Evolutionary conservation across 2,113 vertebrate species (phyloP).

Genomic region (Phalacrocorax carbo): DNA sequence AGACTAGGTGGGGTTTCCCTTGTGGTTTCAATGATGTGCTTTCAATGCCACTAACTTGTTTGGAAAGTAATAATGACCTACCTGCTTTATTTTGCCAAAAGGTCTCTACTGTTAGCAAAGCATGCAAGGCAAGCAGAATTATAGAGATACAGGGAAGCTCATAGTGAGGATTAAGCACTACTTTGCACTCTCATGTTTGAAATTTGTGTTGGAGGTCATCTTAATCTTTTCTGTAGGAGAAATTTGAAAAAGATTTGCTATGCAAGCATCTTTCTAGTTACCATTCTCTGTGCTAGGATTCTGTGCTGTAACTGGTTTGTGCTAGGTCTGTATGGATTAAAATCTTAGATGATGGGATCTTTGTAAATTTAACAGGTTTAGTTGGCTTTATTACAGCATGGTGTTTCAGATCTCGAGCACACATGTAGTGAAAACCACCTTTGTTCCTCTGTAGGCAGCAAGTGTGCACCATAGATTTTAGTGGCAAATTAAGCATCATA

Average conservation of each 20-base stretch:
- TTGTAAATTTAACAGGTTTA: conserved; percentile 1
- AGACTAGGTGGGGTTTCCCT: not conserved
- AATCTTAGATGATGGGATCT: not conserved
- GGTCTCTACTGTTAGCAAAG: not conserved
- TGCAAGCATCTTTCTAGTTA: conserved; percentile 38
- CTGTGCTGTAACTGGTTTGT: not conserved
- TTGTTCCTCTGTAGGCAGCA: not conserved
- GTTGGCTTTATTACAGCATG: not conserved
- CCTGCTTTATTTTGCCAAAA: conserved; percentile 14
- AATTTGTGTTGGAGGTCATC: not conserved
- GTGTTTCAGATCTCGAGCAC: not conserved
- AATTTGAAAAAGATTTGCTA: conserved; percentile 35
- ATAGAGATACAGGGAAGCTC: not conserved
- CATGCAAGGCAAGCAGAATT: not conserved
- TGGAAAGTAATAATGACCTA: not conserved
- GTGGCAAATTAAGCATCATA: not conserved
- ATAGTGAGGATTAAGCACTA: not conserved
- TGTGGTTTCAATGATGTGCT: not conserved
- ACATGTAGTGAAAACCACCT: not conserved
- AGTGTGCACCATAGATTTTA: not conserved
- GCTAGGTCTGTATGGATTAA: not conserved
- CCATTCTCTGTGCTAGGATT: not conserved
- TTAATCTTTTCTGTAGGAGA: not conserved
- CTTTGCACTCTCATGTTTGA: conserved; percentile 16
- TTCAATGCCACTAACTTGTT: not conserved